Conservation (phyloP, 2,113 vertebrate genomes). For the Xenopus borealis region DNA sequence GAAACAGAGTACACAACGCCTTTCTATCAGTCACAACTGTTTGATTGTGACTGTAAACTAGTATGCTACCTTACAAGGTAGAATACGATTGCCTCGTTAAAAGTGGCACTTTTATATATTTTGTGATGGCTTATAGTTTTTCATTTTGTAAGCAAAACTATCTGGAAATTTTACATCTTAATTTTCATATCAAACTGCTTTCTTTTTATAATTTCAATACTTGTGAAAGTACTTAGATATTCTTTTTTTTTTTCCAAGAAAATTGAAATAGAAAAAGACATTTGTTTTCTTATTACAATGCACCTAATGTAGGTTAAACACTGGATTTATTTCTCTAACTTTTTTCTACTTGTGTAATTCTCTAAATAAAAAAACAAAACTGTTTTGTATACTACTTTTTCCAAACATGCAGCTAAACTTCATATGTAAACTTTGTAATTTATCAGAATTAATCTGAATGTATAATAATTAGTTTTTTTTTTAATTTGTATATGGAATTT, state of each 20-base stretch:
- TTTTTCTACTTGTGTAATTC: conserved; percentile 69
- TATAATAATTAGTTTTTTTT: conserved; percentile 53
- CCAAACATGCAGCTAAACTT: conserved; percentile 53
- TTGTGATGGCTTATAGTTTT: conserved; percentile 89
- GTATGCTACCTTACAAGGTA: conserved; percentile 86
- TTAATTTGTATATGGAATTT: conserved; percentile 78
- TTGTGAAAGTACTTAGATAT: conserved; percentile 64
- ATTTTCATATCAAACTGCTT: conserved; percentile 66
- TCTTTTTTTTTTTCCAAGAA: conserved; percentile 66
- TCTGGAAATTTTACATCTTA: conserved; percentile 66
- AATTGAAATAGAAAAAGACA: conserved; percentile 51
- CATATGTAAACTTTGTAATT: conserved; percentile 55
- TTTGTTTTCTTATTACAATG: conserved; percentile 64
- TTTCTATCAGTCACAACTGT: conserved; percentile 98
- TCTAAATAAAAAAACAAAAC: conserved; percentile 66
- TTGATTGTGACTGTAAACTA: conserved; percentile 65
- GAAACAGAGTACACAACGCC: conserved; percentile 87
- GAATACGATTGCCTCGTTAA: conserved; percentile 96
- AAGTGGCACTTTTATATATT: conserved; percentile 98
- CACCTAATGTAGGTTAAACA: conserved; percentile 63
- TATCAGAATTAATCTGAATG: conserved; percentile 57
- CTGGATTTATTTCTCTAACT: conserved; percentile 68
- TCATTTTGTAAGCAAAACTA: conserved; percentile 87
- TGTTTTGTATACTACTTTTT: conserved; percentile 62
- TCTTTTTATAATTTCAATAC: conserved; percentile 65